Evolutionary conservation across 92 coral and sea anemone species (phyloP).

Genomic region (Palythoa heliodiscus): DNA sequence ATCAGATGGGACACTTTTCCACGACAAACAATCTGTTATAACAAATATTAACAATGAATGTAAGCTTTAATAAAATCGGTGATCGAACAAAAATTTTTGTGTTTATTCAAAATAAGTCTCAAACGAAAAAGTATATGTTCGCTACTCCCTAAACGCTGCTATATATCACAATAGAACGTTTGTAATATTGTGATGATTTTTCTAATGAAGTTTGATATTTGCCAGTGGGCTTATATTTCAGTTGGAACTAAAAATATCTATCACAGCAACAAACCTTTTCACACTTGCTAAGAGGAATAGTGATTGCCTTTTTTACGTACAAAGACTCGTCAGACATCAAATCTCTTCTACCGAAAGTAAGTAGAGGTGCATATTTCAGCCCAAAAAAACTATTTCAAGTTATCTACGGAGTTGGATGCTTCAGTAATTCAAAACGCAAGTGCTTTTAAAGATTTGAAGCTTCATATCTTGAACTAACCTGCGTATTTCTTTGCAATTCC

Average conservation of each 20-base stretch:
- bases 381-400: neutral
- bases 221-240: neutral
- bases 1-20: slow-evolving; percentile 58
- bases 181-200: neutral
- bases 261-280: neutral
- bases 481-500: neutral
- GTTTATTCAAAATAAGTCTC: neutral
- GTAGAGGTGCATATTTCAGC: neutral
- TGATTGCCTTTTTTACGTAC: neutral
- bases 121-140: neutral
- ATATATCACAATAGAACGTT: neutral
- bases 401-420: neutral
- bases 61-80: neutral
- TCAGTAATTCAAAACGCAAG: neutral
- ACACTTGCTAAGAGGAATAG: neutral
- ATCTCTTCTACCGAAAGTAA: neutral
- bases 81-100: neutral
- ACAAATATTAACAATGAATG: neutral
- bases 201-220: neutral
- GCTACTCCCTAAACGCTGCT: neutral
- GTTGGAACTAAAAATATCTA: neutral
- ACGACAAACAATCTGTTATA: slow-evolving; percentile 50
- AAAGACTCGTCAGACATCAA: neutral
- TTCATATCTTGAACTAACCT: neutral
- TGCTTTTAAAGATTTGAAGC: neutral